Conservation (phyloP, 2,113 vertebrate species). For the Ictalurus punctatus region DNA sequence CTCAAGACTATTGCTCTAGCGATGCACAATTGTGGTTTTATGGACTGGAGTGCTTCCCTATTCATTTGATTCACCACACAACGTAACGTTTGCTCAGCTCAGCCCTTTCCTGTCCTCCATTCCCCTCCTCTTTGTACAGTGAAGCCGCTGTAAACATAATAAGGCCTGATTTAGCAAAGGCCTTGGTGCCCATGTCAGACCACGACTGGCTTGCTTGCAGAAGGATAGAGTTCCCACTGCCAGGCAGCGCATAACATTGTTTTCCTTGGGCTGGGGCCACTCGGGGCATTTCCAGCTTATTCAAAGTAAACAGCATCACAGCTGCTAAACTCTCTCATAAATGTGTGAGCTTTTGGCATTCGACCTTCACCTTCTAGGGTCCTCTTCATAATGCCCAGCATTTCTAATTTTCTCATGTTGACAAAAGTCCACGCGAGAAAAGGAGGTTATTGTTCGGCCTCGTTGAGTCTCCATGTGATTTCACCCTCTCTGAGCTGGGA, state of each 20-base stretch:
- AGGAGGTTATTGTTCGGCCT: constrained; percentile 55
- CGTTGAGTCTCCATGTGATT: constrained; percentile 59
- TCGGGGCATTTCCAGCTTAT: constrained; percentile 55
- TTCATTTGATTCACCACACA: constrained; percentile 53
- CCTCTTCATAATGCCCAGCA: constrained; percentile 53
- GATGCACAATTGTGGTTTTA: constrained; percentile 52
- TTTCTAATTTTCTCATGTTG: constrained; percentile 62
- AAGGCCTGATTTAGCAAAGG: constrained; percentile 49
- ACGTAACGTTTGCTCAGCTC: constrained; percentile 52
- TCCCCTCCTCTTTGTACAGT: constrained; percentile 46
- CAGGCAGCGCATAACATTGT: constrained; percentile 54
- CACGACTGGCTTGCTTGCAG: constrained; percentile 43
- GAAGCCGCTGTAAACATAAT: constrained; percentile 59
- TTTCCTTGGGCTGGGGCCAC: constrained; percentile 57
- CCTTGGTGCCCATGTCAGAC: constrained; percentile 48
- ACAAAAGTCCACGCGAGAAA: constrained; percentile 58
- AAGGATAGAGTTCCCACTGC: constrained; percentile 56
- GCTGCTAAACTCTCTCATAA: constrained; percentile 60
- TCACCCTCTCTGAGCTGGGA: constrained; percentile 50
- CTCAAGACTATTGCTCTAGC: constrained; percentile 41
- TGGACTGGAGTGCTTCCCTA: constrained; percentile 49
- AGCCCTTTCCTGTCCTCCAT: constrained; percentile 48
- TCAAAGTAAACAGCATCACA: constrained; percentile 61
- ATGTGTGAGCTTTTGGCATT: constrained; percentile 54
- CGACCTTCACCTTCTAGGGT: constrained; percentile 57